phyloP scores from a whole-genome alignment of 2,797 vertebrate species.

The Lacerta bilineata region DNA sequence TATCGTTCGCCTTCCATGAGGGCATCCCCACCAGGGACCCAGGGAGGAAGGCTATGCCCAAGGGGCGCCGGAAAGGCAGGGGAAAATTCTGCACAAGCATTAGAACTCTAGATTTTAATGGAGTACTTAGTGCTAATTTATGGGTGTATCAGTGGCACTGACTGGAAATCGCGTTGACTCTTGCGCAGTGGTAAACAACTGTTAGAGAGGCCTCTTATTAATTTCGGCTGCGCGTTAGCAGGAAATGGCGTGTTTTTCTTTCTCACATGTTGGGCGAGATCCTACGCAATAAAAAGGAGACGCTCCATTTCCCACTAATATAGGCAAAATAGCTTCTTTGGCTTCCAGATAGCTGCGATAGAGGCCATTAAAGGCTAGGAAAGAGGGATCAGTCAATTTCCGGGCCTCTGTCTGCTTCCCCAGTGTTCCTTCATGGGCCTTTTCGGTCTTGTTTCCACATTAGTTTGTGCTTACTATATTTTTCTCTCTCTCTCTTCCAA shows the following conservation, averaged over 20 bases:
- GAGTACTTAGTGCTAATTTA: slow-evolving; percentile 75
- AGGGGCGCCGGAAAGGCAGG: slow-evolving; percentile 68
- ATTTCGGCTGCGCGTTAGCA: not conserved
- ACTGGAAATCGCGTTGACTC: slow-evolving; percentile 69
- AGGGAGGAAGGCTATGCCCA: slow-evolving; percentile 71
- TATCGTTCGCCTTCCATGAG: slow-evolving; percentile 61
- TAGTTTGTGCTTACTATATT: no score
- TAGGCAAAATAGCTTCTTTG: slow-evolving; percentile 47
- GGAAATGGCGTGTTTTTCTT: slow-evolving; percentile 22
- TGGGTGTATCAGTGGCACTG: slow-evolving; percentile 55
- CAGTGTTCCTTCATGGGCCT: no score
- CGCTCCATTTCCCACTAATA: slow-evolving; percentile 4
- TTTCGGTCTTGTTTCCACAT: no score
- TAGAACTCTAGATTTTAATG: slow-evolving; percentile 73
- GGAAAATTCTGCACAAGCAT: slow-evolving; percentile 69
- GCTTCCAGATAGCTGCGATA: slow-evolving; percentile 35
- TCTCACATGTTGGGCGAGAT: not conserved
- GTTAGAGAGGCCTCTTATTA: slow-evolving; percentile 12
- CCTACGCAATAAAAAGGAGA: not conserved
- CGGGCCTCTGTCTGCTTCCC: no score
- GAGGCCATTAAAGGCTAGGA: no score
- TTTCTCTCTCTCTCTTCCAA: no score
- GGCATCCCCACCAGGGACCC: slow-evolving; percentile 52
- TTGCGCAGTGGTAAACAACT: slow-evolving; percentile 62
- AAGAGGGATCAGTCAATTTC: no score